A percentile compares a stretch with the other conserved stretches of the same genome.
phyloP scores from a whole-genome alignment of 2,113 vertebrate species.

The Stigmatopora nigra region DNA sequence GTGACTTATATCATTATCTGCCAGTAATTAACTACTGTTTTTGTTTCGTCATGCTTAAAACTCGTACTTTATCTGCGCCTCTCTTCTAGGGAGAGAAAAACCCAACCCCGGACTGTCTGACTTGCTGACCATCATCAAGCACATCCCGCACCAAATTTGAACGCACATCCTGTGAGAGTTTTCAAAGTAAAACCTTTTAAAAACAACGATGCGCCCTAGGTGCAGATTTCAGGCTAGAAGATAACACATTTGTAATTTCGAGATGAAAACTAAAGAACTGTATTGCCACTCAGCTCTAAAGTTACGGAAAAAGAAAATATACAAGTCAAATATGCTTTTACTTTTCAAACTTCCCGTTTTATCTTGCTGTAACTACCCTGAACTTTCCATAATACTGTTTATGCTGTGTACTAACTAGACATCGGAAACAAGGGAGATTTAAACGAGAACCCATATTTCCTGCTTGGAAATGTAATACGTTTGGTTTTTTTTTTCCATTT shows the following conservation, averaged over 20 bases:
- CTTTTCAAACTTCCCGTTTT: background rate
- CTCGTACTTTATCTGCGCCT: conserved; percentile 23
- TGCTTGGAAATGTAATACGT: too few relatives aligned
- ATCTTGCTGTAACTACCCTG: background rate
- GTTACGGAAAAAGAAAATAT: background rate
- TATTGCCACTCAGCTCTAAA: too few relatives aligned
- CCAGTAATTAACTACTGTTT: conserved; percentile 29
- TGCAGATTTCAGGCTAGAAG: background rate
- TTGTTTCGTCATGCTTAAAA: conserved; percentile 44
- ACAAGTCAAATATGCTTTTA: background rate
- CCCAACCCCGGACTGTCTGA: conserved; percentile 44
- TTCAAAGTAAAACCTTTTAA: conserved; percentile 33
- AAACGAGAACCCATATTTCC: too few relatives aligned
- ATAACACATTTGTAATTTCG: background rate
- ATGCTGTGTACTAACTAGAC: background rate
- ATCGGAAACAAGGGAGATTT: background rate
- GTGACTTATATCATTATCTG: conserved; percentile 38
- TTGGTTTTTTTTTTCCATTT: background rate
- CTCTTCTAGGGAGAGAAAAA: conserved; percentile 27
- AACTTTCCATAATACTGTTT: background rate
- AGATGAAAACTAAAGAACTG: rapidly evolving
- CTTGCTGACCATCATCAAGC: conserved; percentile 27
- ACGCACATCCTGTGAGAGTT: background rate
- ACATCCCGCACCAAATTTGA: rapidly evolving
- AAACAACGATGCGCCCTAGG: background rate